Conservation (phyloP, 1,140 invertebrate genomes). For the Reticulitermes speratus region DNA sequence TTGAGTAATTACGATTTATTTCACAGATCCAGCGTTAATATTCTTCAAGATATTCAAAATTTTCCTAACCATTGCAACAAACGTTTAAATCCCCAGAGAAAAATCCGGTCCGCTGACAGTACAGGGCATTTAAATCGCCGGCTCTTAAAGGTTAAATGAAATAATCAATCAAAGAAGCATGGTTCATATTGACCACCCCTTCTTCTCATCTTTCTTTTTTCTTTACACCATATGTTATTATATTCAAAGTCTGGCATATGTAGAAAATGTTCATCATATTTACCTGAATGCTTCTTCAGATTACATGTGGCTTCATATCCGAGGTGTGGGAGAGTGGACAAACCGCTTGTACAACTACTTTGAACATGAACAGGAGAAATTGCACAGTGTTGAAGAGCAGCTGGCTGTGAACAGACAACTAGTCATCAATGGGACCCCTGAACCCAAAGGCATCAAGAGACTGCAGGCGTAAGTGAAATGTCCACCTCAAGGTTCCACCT, state of each 20-base stretch:
- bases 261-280: not conserved
- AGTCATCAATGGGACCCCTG: not conserved
- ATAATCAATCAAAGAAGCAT: too few relatives aligned
- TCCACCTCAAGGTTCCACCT: not conserved
- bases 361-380: constrained; percentile 71
- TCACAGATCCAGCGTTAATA: too few relatives aligned
- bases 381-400: constrained; percentile 61
- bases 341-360: constrained; percentile 87
- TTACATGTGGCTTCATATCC: constrained; percentile 90
- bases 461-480: constrained; percentile 48
- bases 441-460: constrained; percentile 44
- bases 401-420: constrained; percentile 39
- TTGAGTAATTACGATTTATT: too few relatives aligned
- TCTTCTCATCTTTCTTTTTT: not conserved
- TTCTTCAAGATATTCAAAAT: too few relatives aligned
- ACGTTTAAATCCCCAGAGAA: too few relatives aligned
- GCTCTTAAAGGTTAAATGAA: too few relatives aligned
- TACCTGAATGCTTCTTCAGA: constrained; percentile 54
- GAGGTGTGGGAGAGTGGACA: constrained; percentile 94
- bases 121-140: too few relatives aligned
- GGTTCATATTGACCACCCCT: too few relatives aligned
- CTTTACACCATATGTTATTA: not conserved
- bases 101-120: too few relatives aligned
- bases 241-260: not conserved
- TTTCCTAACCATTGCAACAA: too few relatives aligned